Conservation (phyloP, 2,797 vertebrate genomes). For the Arrhamphus sclerolepis region DNA sequence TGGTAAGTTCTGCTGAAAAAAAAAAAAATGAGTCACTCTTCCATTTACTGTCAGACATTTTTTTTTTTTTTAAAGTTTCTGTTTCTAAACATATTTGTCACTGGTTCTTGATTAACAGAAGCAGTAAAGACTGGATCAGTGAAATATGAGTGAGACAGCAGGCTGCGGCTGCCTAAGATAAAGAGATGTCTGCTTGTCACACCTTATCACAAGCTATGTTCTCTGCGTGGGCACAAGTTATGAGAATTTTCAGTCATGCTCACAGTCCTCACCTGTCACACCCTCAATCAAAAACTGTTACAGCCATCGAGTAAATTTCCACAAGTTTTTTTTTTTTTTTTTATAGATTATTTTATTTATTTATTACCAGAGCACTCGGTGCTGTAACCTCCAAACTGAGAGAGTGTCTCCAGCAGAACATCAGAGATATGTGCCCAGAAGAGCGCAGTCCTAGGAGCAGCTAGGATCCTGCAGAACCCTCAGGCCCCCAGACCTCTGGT, state of each 20-base stretch:
- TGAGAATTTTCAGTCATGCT: not conserved
- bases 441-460: too few relatives aligned
- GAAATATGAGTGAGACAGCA: constrained; percentile 12
- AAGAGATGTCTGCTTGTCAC: not conserved
- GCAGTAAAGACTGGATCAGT: too few relatives aligned
- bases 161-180: not conserved
- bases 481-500: too few relatives aligned
- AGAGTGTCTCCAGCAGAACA: too few relatives aligned
- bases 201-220: not conserved
- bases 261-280: not conserved
- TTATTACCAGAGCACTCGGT: too few relatives aligned
- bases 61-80: constrained; percentile 11
- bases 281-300: not conserved
- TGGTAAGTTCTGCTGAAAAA: constrained; percentile 1
- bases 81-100: constrained; percentile 25
- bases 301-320: too few relatives aligned
- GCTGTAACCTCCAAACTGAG: too few relatives aligned
- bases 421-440: too few relatives aligned
- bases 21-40: constrained; percentile 23
- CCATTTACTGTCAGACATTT: constrained; percentile 33
- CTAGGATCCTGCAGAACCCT: too few relatives aligned
- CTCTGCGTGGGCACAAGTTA: constrained; percentile 2
- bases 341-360: too few relatives aligned
- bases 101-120: constrained; percentile 29
- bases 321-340: too few relatives aligned